phyloP scores from a whole-genome alignment of 2,113 vertebrate genomes.

The Ovis aries region DNA sequence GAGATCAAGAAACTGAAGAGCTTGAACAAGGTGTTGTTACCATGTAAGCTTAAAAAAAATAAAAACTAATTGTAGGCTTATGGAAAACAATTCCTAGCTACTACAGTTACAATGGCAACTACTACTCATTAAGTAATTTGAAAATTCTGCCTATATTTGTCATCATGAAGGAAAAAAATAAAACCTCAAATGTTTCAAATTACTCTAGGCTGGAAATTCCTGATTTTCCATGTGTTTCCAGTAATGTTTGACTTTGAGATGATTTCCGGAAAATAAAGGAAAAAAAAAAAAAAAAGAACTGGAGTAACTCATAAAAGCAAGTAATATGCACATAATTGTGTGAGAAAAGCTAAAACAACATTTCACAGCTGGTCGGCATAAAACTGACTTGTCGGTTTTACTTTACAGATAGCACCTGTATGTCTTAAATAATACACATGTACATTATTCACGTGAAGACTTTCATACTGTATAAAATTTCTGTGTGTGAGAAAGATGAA shows the following conservation, averaged over 20 bases:
- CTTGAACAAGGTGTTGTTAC: neutral
- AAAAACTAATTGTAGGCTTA: neutral
- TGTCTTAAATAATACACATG: constrained; percentile 55
- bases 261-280: constrained; percentile 63
- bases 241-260: constrained; percentile 57
- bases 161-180: neutral
- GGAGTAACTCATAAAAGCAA: constrained; percentile 54
- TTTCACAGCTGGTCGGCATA: constrained; percentile 57
- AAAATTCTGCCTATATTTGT: constrained; percentile 26
- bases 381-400: constrained; percentile 32
- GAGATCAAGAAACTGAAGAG: neutral
- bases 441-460: constrained; percentile 38
- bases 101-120: neutral
- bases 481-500: constrained; percentile 22
- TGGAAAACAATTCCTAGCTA: neutral
- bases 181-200: constrained; percentile 55
- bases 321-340: constrained; percentile 56
- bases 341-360: constrained; percentile 64
- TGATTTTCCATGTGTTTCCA: constrained; percentile 60
- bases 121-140: neutral
- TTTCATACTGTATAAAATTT: constrained; percentile 21
- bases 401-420: constrained; percentile 67
- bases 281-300: constrained; percentile 30
- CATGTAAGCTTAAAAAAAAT: neutral
- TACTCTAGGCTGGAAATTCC: constrained; percentile 52